These are phyloP conservation scores for Sphaerophoria rueppellii DNA, from an alignment of 2,888 invertebrate species.

Conservation along the genomic window DNA sequence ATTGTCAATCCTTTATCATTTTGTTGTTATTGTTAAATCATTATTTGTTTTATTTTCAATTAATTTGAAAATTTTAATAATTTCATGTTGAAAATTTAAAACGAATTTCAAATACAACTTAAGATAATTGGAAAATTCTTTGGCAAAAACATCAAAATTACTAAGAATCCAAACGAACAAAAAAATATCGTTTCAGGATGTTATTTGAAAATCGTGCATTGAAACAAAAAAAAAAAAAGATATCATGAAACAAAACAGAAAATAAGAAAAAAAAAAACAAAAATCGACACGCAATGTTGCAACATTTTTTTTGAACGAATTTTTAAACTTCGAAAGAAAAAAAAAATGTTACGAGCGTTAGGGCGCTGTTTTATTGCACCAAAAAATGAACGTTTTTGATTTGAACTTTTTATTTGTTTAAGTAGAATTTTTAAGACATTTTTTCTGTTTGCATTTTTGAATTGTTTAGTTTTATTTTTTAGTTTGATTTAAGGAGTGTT, in stretches of 20 bases:
- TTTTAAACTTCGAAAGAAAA: slow-evolving; percentile 50
- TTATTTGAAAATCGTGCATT: slow-evolving; percentile 71
- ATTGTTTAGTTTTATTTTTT: slow-evolving; percentile 48
- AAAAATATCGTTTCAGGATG: slow-evolving; percentile 23
- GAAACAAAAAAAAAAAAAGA: slow-evolving; percentile 23
- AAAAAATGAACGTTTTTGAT: slow-evolving; percentile 73
- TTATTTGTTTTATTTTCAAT: background rate
- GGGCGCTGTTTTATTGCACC: slow-evolving; percentile 78
- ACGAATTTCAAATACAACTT: slow-evolving; percentile 69
- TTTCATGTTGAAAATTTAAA: slow-evolving; percentile 36
- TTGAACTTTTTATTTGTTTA: slow-evolving; percentile 29
- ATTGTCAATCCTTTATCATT: slow-evolving; percentile 42
- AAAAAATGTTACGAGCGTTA: slow-evolving; percentile 76
- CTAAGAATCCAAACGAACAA: background rate
- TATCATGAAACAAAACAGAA: slow-evolving; percentile 39
- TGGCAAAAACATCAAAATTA: slow-evolving; percentile 53
- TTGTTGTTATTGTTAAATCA: slow-evolving; percentile 1
- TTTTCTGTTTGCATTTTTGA: slow-evolving; percentile 54
- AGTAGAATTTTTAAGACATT: slow-evolving; percentile 40
- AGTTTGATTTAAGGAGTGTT: slow-evolving; percentile 8
- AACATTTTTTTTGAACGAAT: slow-evolving; percentile 67
- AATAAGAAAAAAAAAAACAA: slow-evolving; percentile 54
- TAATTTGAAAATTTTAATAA: slow-evolving; percentile 5
- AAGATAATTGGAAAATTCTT: slow-evolving; percentile 51
- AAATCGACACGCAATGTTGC: slow-evolving; percentile 73